Base-by-base conservation (phyloP, 2,113 vertebrate genomes). In the Microtus pennsylvanicus region DNA sequence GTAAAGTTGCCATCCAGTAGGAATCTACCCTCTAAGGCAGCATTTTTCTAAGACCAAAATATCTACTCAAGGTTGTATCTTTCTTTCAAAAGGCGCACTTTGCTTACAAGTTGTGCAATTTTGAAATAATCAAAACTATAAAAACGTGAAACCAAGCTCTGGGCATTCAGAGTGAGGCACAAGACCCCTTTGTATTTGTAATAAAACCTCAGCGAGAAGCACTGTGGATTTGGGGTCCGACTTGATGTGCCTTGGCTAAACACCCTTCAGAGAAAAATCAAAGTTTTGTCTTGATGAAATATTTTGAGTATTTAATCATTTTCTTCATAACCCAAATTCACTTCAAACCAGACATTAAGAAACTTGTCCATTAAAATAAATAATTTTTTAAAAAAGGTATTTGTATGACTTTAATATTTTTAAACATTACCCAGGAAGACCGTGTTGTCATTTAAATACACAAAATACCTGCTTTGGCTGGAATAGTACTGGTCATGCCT, bases 381-480 rank as follows among this genome's bases (percentile, higher is more conserved):
- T 74, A 94, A 61, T 22, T 52, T 52, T 22, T 47, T 45, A 50
- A 52, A 45, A 87, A 74, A 93, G 38, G 7, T 72, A 16, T 42
- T 58, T 83, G 42, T 47, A 35, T 80, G 19, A 7, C 35, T 94
- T 91, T 10, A 94, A 89, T 67, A 3, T 38, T 6, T 93, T 89
- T 67, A 89, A 94, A 33, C 35, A 94, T 50, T 74, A 96, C 30
- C 92, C 42, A 28, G 86, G 91, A 89, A 86, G 72, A 86, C 10
- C 86, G 81, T 78, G 5, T 90, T 93, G 8, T 22, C 8, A 65
- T 65, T 65, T 42, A 77, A 10, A 5, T 86, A 10, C 26, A 63
- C 52, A 10, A 72, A 76, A 95, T 74, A 55, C 0, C 69, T 81
- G 14, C 9, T 81, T 76, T 35, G 30, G 21, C 45, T 65, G 61